Evolutionary conservation across 1,140 invertebrate genomes (phyloP).

Genomic region (Bombus ignitus): DNA sequence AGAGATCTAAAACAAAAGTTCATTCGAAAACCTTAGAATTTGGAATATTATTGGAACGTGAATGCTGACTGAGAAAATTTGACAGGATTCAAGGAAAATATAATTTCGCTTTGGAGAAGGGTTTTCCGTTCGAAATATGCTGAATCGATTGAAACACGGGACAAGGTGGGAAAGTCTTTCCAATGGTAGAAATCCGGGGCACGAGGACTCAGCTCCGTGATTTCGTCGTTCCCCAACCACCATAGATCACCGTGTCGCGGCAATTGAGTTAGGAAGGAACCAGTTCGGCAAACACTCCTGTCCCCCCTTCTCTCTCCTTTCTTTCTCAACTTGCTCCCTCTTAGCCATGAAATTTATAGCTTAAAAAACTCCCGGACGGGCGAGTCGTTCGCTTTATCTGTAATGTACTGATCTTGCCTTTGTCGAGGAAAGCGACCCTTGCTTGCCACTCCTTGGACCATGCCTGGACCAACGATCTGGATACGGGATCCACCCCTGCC

Average conservation of each 20-base stretch:
- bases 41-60: neutral
- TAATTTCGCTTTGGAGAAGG: neutral
- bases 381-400: slow-evolving; percentile 81
- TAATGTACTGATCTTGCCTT: slow-evolving; percentile 83
- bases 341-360: slow-evolving; percentile 78
- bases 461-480: slow-evolving; percentile 70
- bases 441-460: slow-evolving; percentile 65
- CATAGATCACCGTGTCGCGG: slow-evolving; percentile 80
- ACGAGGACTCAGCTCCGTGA: slow-evolving; percentile 74
- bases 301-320: slow-evolving; percentile 32
- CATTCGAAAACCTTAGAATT: neutral
- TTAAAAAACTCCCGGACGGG: slow-evolving; percentile 81
- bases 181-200: slow-evolving; percentile 71
- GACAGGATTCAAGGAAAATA: neutral
- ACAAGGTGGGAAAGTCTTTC: slow-evolving; percentile 41
- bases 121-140: slow-evolving; percentile 6
- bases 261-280: slow-evolving; percentile 83
- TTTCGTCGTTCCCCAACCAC: slow-evolving; percentile 74
- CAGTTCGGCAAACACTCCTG: slow-evolving; percentile 82
- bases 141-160: slow-evolving; percentile 44
- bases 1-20: neutral
- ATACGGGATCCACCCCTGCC: slow-evolving; percentile 64
- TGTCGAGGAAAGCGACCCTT: slow-evolving; percentile 71
- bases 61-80: neutral
- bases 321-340: slow-evolving; percentile 47